Evolutionary conservation across 2,113 vertebrate genomes (phyloP).

Genomic region (Patagioenas fasciata): DNA sequence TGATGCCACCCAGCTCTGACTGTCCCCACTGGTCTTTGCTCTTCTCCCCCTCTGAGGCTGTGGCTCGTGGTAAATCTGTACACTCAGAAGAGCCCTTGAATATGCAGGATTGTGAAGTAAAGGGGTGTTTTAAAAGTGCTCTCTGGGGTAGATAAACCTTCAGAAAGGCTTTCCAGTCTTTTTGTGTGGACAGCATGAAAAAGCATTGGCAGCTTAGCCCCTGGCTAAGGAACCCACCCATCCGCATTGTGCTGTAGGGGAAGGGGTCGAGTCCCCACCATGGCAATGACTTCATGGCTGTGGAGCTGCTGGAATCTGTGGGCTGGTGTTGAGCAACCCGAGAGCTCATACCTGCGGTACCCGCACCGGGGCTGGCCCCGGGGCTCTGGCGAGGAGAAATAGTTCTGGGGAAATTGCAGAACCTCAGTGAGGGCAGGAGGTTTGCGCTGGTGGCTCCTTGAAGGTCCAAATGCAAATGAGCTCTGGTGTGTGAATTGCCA

Average conservation of each 20-base stretch:
- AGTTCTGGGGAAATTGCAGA: background rate
- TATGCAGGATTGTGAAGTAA: background rate
- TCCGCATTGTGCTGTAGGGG: background rate
- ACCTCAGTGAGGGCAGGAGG: background rate
- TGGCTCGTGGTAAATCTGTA: background rate
- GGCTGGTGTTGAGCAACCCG: background rate
- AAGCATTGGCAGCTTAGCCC: background rate
- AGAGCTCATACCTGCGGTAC: background rate
- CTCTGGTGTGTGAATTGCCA: background rate
- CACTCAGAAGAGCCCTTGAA: fast-evolving
- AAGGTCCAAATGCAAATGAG: background rate
- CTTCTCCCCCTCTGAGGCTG: background rate
- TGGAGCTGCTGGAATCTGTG: background rate
- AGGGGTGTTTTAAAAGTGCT: background rate
- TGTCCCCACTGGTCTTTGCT: fast-evolving
- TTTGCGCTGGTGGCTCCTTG: background rate
- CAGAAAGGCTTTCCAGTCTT: background rate
- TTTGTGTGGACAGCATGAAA: background rate
- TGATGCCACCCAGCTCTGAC: background rate
- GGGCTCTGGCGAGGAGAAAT: background rate
- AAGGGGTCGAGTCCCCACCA: background rate
- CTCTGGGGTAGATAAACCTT: background rate
- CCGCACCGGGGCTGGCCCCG: background rate
- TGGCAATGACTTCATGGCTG: background rate
- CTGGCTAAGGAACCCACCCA: background rate